Conservation (phyloP, 2,797 vertebrate genomes). For the Margarornis squamiger region DNA sequence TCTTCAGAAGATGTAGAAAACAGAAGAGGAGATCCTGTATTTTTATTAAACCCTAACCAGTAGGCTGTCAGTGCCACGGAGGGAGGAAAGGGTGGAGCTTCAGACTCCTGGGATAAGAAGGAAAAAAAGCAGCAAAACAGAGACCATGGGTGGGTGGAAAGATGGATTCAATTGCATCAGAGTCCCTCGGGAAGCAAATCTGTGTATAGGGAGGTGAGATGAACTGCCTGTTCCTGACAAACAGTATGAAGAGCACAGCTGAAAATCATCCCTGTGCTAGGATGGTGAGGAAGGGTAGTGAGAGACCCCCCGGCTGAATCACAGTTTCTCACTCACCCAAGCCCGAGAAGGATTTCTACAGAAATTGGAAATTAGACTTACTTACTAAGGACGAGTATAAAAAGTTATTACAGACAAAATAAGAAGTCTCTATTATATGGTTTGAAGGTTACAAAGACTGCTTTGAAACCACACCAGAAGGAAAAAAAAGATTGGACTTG, state of each 20-base stretch:
- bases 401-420: background rate
- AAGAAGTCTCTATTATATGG: background rate
- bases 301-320: background rate
- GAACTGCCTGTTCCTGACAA: background rate
- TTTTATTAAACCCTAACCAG: background rate
- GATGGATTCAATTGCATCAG: rapidly evolving
- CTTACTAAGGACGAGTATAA: background rate
- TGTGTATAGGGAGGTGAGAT: background rate
- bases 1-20: background rate
- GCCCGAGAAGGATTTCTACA: background rate
- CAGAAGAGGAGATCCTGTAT: background rate
- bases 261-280: background rate
- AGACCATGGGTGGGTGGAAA: background rate
- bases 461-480: background rate
- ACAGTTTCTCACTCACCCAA: background rate
- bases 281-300: background rate
- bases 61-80: background rate
- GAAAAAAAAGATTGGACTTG: background rate
- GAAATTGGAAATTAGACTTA: background rate
- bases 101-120: background rate
- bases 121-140: background rate
- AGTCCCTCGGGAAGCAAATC: background rate
- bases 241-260: background rate
- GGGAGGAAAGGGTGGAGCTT: background rate
- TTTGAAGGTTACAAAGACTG: background rate